Base-by-base conservation (phyloP, 2,113 vertebrate genomes). In the Chlorocebus sabaeus region DNA sequence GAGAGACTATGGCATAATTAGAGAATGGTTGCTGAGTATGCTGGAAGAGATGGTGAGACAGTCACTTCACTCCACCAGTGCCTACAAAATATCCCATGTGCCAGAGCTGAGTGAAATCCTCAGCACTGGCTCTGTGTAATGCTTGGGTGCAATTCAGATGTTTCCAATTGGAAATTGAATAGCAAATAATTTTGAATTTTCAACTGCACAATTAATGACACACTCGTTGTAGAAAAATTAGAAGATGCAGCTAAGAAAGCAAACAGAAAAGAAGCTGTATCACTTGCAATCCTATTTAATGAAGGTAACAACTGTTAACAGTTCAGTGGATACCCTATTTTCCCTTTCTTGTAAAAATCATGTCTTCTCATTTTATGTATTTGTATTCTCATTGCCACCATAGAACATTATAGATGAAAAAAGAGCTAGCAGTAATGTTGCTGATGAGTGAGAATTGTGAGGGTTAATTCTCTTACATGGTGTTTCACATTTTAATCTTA, bases 161-260 rank as follows among this genome's bases (percentile, higher is more conserved):
- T 80, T 92, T 94, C 72, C 61, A 48, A 38, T 23, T 96, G 87
- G 67, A 89, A 76, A 85, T 0, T 67, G 43, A 88, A 84, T 57
- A 80, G 61, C 48, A 95, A 93, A 80, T 90, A 80, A 88, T 94
- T 94, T 75, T 64, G 8, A 35, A 89, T 93, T 96, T 95, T 93
- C 86, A 90, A 35, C 52, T 50, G 6, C 20, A 20, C 72, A 90
- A 17, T 86, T 88, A 96, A 80, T 96, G n/a, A 81, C 50, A 93
- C 2, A 20, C 86, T 93, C 27, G 8, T 89, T 78, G 68, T 79
- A 81, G 20, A 80, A 87, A 95, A 93, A 79, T 57, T 59, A 88
- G 79, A 93, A 43, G 84, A 55, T 30, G 3, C 13, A 9, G 12
- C 64, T 76, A 81, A 64, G 55, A 73, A 64, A 22, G 22, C 57